Conservation (phyloP, 2,113 vertebrate genomes). For the Hippocampus barbouri region DNA sequence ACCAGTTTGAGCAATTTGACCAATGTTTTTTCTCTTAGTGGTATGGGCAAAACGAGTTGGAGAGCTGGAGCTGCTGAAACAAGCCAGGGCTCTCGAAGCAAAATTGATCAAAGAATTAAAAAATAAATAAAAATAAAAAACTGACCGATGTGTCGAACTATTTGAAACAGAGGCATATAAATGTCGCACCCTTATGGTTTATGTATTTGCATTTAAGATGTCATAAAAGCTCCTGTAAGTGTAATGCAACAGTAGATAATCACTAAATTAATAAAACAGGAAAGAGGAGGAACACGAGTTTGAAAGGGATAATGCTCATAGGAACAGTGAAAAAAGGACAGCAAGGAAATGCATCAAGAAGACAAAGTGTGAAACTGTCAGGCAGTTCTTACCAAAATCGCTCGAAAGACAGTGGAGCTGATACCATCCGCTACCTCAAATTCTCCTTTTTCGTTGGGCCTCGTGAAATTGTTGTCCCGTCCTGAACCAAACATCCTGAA, state of each 20-base stretch:
- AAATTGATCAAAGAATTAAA: no score
- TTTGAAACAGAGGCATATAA: no score
- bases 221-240: neutral
- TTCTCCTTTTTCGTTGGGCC: constrained; percentile 96
- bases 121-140: no score
- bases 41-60: no score
- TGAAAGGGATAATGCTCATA: neutral
- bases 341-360: neutral
- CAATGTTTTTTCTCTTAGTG: no score
- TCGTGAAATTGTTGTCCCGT: constrained; percentile 94
- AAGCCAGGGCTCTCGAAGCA: no score
- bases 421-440: constrained; percentile 97
- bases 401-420: constrained; percentile 94
- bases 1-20: no score
- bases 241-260: neutral
- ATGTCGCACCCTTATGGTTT: neutral
- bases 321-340: neutral
- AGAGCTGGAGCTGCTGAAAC: no score
- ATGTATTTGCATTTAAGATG: neutral
- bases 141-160: no score
- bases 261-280: neutral
- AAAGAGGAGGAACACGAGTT: neutral
- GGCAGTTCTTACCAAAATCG: constrained; percentile 84
- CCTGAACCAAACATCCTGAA: constrained; percentile 95
- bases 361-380: constrained; percentile 3